These are phyloP conservation scores for Lonchura striata DNA, from an alignment of 2,113 vertebrate genomes.

Conservation along the genomic window DNA sequence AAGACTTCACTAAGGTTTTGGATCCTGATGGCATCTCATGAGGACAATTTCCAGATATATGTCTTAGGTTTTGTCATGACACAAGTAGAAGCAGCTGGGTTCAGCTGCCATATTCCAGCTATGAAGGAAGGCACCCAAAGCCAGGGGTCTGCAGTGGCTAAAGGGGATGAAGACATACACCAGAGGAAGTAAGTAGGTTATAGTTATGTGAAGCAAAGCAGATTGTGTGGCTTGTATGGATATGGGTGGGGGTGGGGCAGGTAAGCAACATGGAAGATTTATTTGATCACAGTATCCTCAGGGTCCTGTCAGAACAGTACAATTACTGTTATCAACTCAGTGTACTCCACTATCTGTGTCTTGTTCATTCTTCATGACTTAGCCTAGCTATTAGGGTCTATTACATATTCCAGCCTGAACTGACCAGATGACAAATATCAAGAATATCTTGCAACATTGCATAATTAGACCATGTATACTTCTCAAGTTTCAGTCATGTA, in stretches of 20 bases:
- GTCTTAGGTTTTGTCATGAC: background rate
- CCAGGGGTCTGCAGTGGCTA: background rate
- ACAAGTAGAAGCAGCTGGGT: background rate
- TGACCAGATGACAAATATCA: background rate
- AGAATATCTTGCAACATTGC: background rate
- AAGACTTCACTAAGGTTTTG: background rate
- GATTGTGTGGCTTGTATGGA: background rate
- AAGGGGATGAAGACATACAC: background rate
- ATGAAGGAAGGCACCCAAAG: background rate
- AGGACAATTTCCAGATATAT: background rate
- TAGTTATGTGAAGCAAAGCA: background rate
- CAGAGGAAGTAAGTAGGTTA: background rate
- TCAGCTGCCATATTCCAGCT: background rate
- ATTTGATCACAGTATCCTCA: background rate
- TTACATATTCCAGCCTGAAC: background rate
- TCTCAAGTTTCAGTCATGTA: background rate
- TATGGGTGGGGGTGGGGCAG: too few relatives aligned
- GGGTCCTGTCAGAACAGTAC: background rate
- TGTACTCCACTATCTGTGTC: background rate
- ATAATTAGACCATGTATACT: background rate
- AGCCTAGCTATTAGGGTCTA: background rate
- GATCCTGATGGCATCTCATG: rapidly evolving
- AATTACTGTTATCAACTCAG: background rate
- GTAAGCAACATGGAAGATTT: background rate
- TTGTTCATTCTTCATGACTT: background rate